A percentile compares a stretch with the other conserved stretches of the same genome.
These are phyloP conservation scores for Andrena hattorfiana DNA, from an alignment of 2,888 invertebrate genomes.

Conservation along the genomic window DNA sequence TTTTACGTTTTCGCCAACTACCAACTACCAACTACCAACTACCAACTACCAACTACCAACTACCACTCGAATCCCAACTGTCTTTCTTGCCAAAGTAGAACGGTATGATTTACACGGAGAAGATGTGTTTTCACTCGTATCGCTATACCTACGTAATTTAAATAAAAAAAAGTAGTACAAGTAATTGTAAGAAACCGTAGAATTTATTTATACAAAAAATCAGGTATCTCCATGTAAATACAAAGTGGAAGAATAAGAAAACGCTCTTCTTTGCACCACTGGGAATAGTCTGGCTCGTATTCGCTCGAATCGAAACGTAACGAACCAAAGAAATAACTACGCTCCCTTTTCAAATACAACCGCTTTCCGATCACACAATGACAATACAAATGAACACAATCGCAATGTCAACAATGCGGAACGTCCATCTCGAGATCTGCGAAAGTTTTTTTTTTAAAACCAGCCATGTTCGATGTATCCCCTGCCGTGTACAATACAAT, in stretches of 20 bases:
- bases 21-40: too few species aligned
- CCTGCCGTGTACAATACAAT: conserved; percentile 32
- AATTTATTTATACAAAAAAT: conserved; percentile 65
- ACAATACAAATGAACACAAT: conserved; percentile 16
- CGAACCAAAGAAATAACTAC: conserved; percentile 8
- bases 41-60: too few species aligned
- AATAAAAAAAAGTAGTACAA: neutral
- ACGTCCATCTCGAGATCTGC: conserved; percentile 22
- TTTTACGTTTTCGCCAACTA: conserved; percentile 5
- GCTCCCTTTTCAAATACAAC: conserved; percentile 6
- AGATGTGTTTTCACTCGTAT: too few species aligned
- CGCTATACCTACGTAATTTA: too few species aligned
- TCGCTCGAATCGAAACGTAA: conserved; percentile 23
- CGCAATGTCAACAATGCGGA: conserved; percentile 58
- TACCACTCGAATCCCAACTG: neutral
- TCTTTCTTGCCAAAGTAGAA: too few species aligned
- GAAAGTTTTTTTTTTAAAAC: conserved; percentile 14
- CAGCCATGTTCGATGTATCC: conserved; percentile 33
- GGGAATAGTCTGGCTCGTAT: conserved; percentile 6
- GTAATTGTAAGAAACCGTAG: conserved; percentile 57
- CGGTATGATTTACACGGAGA: neutral
- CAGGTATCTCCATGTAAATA: conserved; percentile 61
- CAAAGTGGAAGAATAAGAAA: conserved; percentile 43
- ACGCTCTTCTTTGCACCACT: conserved; percentile 11
- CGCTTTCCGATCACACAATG: neutral